Evolutionary conservation across 2,113 vertebrate genomes (phyloP), one percentile per base, ranked within the genome.

Genomic region (Heteronetta atricapilla): DNA sequence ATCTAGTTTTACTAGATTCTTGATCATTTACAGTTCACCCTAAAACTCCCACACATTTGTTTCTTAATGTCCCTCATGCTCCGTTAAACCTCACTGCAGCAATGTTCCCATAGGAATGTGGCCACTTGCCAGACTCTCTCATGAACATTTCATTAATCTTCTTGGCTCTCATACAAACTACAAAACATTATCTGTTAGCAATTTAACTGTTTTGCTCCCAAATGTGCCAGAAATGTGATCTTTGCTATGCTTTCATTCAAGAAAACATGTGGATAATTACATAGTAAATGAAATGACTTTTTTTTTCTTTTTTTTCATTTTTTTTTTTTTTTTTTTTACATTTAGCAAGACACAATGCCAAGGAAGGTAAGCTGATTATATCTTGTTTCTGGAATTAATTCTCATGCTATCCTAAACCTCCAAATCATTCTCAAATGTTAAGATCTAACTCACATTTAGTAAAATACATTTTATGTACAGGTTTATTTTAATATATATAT

Each of bases 81-180:
- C 95, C 8, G 91, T 94, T 96, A 96, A 97, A 96, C 80, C 89
- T 97, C 94, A 82, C 94, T 97, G 89, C 94, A 90, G 95, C 95
- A 96, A 94, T 94, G 96, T 98, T 98, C 98, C 98, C 98, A 98
- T 98, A 98, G 98, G 98, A 98, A 98, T 98, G 97, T 98, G 98
- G 97, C 97, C 16, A 86, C 50, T 96, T 97, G 97, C 98, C 98
- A 98, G 96, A 73, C 52, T 93, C 97, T 97, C 97, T 98, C 97
- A 97, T 97, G 97, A 98, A 97, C 98, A 98, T 98, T 98, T 98
- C 97, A 98, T 98, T 98, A 98, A 98, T 97, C 97, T 97, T 96
- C 96, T 97, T 97, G 98, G 97, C 97, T 97, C 94, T 93, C 96
- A 95, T 96, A 97, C 97, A 97, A 95, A 96, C 94, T 96, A 96